Evolutionary conservation across 1,140 invertebrate species (phyloP).

Genomic region (Philopotamus ludificatus): DNA sequence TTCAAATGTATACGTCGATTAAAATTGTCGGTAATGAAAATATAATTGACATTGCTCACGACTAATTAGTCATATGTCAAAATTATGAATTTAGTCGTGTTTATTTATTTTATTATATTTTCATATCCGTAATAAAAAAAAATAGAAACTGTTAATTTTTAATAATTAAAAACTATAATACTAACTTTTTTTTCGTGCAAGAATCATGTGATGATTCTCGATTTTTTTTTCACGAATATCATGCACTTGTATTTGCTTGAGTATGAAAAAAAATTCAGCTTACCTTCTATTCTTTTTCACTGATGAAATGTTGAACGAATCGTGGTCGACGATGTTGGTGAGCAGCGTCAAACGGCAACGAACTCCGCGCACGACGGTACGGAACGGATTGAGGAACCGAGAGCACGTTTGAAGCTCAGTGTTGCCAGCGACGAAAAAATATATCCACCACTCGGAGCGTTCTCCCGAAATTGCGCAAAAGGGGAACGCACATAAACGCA

Average conservation of each 20-base stretch:
- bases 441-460: no score
- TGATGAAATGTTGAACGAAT: slow-evolving; percentile 2
- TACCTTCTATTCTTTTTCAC: not conserved
- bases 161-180: not conserved
- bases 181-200: not conserved
- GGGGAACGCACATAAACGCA: not conserved
- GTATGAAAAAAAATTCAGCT: not conserved
- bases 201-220: not conserved
- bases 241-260: not conserved
- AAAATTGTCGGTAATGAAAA: no score
- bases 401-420: not conserved
- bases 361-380: not conserved
- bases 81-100: no score
- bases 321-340: not conserved
- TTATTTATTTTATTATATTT: no score
- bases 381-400: not conserved
- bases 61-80: no score
- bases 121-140: no score
- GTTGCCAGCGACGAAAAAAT: not conserved
- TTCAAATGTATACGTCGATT: no score
- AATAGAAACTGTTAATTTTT: not conserved
- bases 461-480: no score
- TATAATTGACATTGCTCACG: no score
- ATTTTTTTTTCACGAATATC: not conserved
- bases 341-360: not conserved